A percentile compares a stretch with the other conserved stretches of the same genome.
Conservation (phyloP, 2,797 vertebrate species). For the Rhinoraja longicauda region DNA sequence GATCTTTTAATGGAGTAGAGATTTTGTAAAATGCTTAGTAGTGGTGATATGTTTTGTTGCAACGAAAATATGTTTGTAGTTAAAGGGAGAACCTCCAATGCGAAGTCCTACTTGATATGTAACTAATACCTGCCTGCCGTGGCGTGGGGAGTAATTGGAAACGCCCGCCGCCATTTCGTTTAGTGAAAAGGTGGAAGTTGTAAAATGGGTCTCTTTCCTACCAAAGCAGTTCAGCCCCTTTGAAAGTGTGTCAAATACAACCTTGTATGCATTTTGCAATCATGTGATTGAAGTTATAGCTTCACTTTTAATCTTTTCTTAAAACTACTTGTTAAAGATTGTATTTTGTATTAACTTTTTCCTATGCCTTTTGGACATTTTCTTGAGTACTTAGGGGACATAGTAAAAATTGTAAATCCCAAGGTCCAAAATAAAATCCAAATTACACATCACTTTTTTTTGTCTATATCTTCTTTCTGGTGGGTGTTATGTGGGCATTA, state of each 20-base stretch:
- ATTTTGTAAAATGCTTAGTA: background rate
- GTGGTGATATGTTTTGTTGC: background rate
- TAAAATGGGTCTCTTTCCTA: background rate
- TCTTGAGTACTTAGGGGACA: background rate
- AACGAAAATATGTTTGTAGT: background rate
- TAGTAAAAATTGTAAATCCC: background rate
- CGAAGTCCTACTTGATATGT: background rate
- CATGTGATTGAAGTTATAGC: background rate
- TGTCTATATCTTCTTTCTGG: background rate
- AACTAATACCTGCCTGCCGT: background rate
- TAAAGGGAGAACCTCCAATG: background rate
- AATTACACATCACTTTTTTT: background rate
- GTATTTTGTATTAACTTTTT: background rate
- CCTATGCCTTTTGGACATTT: background rate
- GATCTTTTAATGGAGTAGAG: background rate
- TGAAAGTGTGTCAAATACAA: background rate
- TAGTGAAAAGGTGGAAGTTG: background rate
- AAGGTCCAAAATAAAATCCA: background rate
- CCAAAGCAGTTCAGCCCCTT: background rate
- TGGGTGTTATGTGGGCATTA: no score
- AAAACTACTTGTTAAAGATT: background rate
- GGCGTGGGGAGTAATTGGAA: background rate
- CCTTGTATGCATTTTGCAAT: background rate
- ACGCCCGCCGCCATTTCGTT: slow-evolving; percentile 10
- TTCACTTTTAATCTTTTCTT: background rate